These are phyloP conservation scores for Dendropsophus ebraccatus DNA, from an alignment of 2,113 vertebrate species.

Conservation along the genomic window DNA sequence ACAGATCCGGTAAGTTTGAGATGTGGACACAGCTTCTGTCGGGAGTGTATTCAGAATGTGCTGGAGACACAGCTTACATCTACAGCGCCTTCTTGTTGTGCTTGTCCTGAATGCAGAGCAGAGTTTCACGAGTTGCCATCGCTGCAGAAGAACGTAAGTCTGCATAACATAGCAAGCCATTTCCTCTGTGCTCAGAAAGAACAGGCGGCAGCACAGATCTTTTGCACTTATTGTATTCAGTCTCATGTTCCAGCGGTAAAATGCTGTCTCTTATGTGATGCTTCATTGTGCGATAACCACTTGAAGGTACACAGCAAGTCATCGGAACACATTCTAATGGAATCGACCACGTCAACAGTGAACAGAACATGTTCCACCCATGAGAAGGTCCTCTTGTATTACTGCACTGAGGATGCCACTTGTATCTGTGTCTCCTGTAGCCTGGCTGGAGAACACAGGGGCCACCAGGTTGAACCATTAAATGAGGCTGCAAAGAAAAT, in stretches of 20 bases:
- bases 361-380: slow-evolving; percentile 1
- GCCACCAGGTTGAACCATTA: neutral
- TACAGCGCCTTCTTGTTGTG: slow-evolving; percentile 32
- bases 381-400: slow-evolving; percentile 30
- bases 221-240: slow-evolving; percentile 21
- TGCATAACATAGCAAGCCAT: neutral
- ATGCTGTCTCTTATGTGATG: neutral
- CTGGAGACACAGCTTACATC: slow-evolving; percentile 72
- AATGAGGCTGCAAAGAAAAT: neutral
- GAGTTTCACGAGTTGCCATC: slow-evolving; percentile 60
- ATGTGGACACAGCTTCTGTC: slow-evolving; percentile 79
- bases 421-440: slow-evolving; percentile 14
- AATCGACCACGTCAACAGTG: neutral
- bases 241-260: neutral
- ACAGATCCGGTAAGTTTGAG: slow-evolving; percentile 75
- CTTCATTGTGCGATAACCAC: slow-evolving; percentile 11
- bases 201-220: neutral
- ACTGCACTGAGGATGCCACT: neutral
- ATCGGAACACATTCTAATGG: neutral
- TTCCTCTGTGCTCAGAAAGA: neutral
- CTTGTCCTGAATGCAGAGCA: slow-evolving; percentile 78
- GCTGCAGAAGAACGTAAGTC: slow-evolving; percentile 6
- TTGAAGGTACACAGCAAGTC: slow-evolving; percentile 6
- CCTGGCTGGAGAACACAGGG: slow-evolving; percentile 8
- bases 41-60: slow-evolving; percentile 67